A percentile compares a stretch with the other conserved stretches of the same genome.
These are phyloP conservation scores for Orbicella faveolata DNA, from an alignment of 64 coral and sea anemone genomes.

Conservation along the genomic window DNA sequence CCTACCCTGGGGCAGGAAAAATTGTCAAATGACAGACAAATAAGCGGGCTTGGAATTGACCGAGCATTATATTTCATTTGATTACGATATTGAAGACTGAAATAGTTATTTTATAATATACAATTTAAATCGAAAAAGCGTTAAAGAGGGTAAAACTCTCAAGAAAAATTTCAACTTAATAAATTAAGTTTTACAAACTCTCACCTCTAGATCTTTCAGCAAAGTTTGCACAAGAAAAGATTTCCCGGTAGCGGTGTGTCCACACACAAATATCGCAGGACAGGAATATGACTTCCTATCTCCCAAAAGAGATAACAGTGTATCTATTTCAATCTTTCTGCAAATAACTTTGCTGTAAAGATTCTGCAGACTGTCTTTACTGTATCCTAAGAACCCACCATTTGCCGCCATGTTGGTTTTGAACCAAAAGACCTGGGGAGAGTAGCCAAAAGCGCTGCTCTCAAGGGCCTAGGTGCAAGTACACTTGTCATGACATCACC, in stretches of 20 bases:
- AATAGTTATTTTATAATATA: no score
- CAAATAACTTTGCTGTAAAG: conserved; percentile 50
- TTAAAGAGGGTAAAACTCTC: no score
- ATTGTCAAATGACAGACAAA: no score
- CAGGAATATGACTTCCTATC: conserved; percentile 25
- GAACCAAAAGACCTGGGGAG: background rate
- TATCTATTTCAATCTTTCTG: conserved; percentile 55
- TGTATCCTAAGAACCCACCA: conserved; percentile 6
- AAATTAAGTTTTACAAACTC: background rate
- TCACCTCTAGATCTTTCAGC: conserved; percentile 70
- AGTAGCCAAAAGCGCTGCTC: background rate
- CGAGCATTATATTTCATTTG: no score
- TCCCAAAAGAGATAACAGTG: conserved; percentile 72
- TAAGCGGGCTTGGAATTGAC: no score
- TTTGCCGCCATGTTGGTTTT: conserved; percentile 26
- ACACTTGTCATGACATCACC: no score
- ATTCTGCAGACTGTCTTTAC: conserved; percentile 42
- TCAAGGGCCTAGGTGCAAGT: no score
- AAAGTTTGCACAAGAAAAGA: conserved; percentile 74
- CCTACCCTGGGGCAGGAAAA: no score
- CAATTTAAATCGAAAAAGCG: no score
- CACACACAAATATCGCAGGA: conserved; percentile 76
- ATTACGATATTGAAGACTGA: no score
- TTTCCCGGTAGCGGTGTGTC: conserved; percentile 90
- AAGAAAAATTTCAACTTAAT: no score